Conservation (phyloP, 2,797 vertebrate genomes). For the Hippocampus kuda region DNA sequence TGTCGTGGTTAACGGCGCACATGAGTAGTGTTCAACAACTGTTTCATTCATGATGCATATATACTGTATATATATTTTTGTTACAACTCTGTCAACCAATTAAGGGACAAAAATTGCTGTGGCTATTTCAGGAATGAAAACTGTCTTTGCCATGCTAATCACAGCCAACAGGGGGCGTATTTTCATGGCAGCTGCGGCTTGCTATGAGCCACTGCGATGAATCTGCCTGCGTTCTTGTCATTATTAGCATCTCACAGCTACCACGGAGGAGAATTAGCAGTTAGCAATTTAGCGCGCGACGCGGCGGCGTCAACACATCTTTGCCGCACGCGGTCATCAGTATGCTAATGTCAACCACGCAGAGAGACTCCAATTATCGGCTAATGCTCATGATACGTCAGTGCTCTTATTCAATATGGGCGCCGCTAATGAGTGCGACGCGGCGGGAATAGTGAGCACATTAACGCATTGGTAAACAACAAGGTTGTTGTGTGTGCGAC, state of each 20-base stretch:
- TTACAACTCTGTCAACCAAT: too few relatives aligned
- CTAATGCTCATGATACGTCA: conserved; percentile 43
- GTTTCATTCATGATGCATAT: too few relatives aligned
- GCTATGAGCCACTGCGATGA: neutral
- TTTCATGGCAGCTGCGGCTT: neutral
- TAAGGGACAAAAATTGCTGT: too few relatives aligned
- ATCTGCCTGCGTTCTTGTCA: neutral
- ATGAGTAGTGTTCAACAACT: too few relatives aligned
- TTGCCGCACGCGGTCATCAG: conserved; percentile 45
- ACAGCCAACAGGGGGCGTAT: neutral
- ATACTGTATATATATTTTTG: too few relatives aligned
- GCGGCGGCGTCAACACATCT: conserved; percentile 28
- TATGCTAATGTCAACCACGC: conserved; percentile 45
- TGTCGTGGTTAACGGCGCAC: too few relatives aligned
- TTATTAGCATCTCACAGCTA: neutral
- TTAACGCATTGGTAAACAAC: conserved; percentile 60
- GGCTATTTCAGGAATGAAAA: too few relatives aligned
- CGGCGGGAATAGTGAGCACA: conserved; percentile 40
- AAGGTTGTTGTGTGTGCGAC: neutral
- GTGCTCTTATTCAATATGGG: conserved; percentile 45
- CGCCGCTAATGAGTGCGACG: conserved; percentile 46
- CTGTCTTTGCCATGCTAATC: neutral
- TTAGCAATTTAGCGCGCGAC: conserved; percentile 37
- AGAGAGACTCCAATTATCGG: conserved; percentile 58
- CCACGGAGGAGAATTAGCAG: neutral